These are phyloP conservation scores for Acrocephalus arundinaceus DNA, from an alignment of 2,113 vertebrate genomes.

Conservation along the genomic window DNA sequence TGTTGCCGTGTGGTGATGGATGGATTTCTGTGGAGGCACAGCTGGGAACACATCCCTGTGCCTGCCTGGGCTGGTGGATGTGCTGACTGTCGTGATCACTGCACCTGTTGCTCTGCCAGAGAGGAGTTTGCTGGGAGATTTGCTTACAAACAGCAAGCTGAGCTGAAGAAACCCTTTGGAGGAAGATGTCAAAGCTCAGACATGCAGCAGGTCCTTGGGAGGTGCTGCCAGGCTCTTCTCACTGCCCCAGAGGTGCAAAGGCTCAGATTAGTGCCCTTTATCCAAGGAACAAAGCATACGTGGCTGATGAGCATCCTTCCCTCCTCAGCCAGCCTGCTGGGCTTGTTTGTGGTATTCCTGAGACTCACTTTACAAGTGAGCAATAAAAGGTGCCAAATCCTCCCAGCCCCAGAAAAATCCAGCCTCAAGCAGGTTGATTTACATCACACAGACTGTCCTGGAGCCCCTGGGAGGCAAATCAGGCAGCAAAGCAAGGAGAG, in stretches of 20 bases:
- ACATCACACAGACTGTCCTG: background rate
- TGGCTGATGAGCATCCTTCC: background rate
- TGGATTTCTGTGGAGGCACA: background rate
- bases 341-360: background rate
- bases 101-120: background rate
- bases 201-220: background rate
- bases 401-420: background rate
- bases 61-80: background rate
- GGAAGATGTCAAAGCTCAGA: background rate
- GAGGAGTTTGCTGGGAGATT: background rate
- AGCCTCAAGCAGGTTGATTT: background rate
- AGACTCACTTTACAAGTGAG: background rate
- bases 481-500: background rate
- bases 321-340: background rate
- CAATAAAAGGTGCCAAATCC: background rate
- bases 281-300: accelerated
- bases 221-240: background rate
- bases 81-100: accelerated
- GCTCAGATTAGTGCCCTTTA: background rate
- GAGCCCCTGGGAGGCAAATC: background rate
- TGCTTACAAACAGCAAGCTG: background rate
- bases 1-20: accelerated
- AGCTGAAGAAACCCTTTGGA: background rate
- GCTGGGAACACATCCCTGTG: background rate
- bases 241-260: background rate